These are phyloP conservation scores for Apis florea DNA, from an alignment of 1,140 invertebrate species.

Conservation along the genomic window DNA sequence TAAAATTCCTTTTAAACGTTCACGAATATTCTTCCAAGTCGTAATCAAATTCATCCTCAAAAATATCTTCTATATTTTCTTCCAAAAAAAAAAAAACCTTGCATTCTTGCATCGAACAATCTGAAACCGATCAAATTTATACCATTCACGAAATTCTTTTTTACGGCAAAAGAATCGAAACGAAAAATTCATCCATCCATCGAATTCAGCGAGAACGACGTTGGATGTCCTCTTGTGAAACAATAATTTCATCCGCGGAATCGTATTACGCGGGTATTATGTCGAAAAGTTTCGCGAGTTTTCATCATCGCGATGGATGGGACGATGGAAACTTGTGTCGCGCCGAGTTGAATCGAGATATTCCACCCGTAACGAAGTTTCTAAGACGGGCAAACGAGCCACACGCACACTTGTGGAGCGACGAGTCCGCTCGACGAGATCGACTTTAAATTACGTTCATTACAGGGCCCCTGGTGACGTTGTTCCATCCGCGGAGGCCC, in stretches of 20 bases:
- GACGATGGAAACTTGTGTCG: slow-evolving; percentile 6
- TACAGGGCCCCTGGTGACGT: slow-evolving; percentile 8
- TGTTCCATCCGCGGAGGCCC: not conserved
- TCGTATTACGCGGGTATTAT: slow-evolving; percentile 42
- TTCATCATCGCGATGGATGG: slow-evolving; percentile 18
- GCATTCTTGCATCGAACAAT: too few species aligned
- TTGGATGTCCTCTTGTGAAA: slow-evolving; percentile 32
- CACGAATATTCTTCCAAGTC: not conserved
- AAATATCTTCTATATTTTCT: too few species aligned
- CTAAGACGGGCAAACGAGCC: slow-evolving; percentile 33
- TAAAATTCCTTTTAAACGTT: not conserved
- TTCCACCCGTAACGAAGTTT: slow-evolving; percentile 48
- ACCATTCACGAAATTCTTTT: too few species aligned
- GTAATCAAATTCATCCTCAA: too few species aligned
- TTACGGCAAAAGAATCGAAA: too few species aligned
- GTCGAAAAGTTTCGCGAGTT: slow-evolving; percentile 36
- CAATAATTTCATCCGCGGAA: slow-evolving; percentile 43
- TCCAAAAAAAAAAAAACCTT: too few species aligned
- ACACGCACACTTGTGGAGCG: not conserved
- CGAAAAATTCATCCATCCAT: too few species aligned
- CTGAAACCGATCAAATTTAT: too few species aligned
- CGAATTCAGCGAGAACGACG: too few species aligned
- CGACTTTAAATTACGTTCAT: slow-evolving; percentile 47
- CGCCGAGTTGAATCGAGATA: slow-evolving; percentile 24
- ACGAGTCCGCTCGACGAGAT: slow-evolving; percentile 30